Evolutionary conservation across 2,888 invertebrate genomes (phyloP).

Genomic region (Pandemis heparana): DNA sequence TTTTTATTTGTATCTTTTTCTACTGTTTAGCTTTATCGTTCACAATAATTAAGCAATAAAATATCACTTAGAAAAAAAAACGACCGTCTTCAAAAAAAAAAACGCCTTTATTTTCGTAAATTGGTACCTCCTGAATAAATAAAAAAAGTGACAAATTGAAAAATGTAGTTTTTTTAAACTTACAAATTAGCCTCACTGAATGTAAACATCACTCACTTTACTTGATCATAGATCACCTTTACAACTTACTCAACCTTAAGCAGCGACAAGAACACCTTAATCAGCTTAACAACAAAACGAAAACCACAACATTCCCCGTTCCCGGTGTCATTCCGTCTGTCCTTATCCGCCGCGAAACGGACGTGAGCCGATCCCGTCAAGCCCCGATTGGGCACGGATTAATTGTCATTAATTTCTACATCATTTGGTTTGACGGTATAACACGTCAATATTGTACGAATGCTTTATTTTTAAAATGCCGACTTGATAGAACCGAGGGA

Average conservation of each 20-base stretch:
- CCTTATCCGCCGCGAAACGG: conserved; percentile 59
- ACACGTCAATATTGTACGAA: conserved; percentile 57
- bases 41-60: no score
- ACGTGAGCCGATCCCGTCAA: conserved; percentile 67
- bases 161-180: no score
- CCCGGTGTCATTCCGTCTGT: conserved; percentile 30
- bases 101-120: no score
- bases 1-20: no score
- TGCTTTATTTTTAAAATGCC: neutral
- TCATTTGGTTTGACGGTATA: conserved; percentile 62
- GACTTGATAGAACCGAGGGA: neutral
- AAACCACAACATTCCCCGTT: neutral
- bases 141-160: no score
- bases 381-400: conserved; percentile 54
- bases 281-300: conserved; percentile 18
- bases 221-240: no score
- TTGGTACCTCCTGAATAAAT: no score
- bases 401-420: conserved; percentile 71
- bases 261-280: conserved; percentile 18
- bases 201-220: no score
- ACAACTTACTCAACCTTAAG: neutral
- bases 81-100: no score
- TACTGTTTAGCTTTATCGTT: no score
- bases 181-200: no score
- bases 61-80: no score